These are phyloP conservation scores for Meteorus colon DNA, from an alignment of 2,888 invertebrate species.

Conservation along the genomic window DNA sequence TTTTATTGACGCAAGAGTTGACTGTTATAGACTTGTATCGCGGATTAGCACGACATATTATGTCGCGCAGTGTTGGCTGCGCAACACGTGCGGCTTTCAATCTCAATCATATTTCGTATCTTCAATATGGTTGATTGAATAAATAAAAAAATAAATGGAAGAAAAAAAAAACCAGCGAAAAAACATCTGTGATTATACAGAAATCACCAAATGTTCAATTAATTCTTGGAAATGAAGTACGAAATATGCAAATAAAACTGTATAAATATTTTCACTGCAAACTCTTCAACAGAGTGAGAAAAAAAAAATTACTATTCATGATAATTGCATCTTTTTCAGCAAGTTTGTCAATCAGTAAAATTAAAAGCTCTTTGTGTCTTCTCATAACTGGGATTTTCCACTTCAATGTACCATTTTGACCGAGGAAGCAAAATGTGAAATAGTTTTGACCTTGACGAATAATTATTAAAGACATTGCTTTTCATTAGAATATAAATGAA, in stretches of 20 bases:
- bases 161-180: constrained; percentile 15
- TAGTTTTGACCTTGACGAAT: background rate
- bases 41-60: constrained; percentile 44
- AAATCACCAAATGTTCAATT: constrained; percentile 13
- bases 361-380: background rate
- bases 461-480: background rate
- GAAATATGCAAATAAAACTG: background rate
- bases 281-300: background rate
- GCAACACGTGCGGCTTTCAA: constrained; percentile 65
- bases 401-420: background rate
- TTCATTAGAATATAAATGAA: background rate
- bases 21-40: constrained; percentile 39
- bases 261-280: background rate
- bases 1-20: constrained; percentile 43
- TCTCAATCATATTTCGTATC: constrained; percentile 45
- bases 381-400: background rate
- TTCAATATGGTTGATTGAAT: constrained; percentile 23
- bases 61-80: constrained; percentile 57
- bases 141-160: background rate
- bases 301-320: background rate
- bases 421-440: background rate
- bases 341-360: background rate
- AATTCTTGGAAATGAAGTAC: background rate
- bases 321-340: background rate
- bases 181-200: background rate